phyloP scores from a whole-genome alignment of 2,888 invertebrate species.

The Pherbina coryleti region DNA sequence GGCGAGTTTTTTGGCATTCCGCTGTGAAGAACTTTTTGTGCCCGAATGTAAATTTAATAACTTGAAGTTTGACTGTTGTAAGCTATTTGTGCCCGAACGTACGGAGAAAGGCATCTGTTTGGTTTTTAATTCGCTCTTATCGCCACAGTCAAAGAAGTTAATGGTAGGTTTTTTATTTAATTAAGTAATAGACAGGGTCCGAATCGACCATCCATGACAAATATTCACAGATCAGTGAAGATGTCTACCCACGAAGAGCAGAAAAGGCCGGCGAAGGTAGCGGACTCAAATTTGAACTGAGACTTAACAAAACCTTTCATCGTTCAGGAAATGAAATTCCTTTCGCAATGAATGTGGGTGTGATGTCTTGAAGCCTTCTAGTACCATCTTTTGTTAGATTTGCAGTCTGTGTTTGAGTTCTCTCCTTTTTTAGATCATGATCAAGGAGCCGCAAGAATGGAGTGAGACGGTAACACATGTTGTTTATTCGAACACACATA shows the following conservation, averaged over 20 bases:
- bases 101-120: constrained; percentile 69
- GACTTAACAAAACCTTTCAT: constrained; percentile 47
- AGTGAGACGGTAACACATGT: constrained; percentile 48
- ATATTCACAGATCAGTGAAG: constrained; percentile 47
- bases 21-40: constrained; percentile 68
- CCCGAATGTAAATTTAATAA: constrained; percentile 69
- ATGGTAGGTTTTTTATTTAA: constrained; percentile 38
- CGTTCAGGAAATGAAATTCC: constrained; percentile 39
- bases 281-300: constrained; percentile 57
- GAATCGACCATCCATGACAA: not conserved
- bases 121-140: constrained; percentile 69
- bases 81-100: constrained; percentile 68
- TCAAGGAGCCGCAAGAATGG: constrained; percentile 59
- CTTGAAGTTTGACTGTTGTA: constrained; percentile 67
- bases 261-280: constrained; percentile 63
- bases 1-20: constrained; percentile 56
- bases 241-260: constrained; percentile 57
- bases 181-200: not conserved
- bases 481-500: constrained; percentile 56
- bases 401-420: not conserved
- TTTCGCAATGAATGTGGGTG: constrained; percentile 53
- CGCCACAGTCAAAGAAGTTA: constrained; percentile 58
- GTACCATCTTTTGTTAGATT: not conserved
- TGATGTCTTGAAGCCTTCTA: too few species aligned
- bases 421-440: constrained; percentile 52